Base-by-base conservation (phyloP, 2,888 invertebrate genomes). In the Stenoptilia bipunctidactyla region DNA sequence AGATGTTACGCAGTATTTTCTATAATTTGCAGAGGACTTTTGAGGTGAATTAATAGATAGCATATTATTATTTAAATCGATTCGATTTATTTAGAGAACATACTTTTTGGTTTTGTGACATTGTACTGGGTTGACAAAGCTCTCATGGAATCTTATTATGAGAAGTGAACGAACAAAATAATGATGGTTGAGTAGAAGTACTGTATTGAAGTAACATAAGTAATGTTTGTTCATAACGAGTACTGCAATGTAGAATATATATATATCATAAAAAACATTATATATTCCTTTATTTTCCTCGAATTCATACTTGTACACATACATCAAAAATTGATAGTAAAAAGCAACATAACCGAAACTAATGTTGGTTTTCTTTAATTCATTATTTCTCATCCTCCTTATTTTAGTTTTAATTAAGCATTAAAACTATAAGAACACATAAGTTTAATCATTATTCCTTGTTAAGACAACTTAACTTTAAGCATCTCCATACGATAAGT, bases 321-420 rank as follows among this genome's bases (percentile, higher is more conserved):
- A 75, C 79, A 82, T 82, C 79, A 72, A 79, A 82, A 80, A 83
- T 83, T 83, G 77, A 80, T 83, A 82, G 82, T 82, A 82, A 83
- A 80, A 80, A 76, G 72, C 79, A 80, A 82, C 82, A 76, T 82
- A 82, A 83, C 80, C 77, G 73, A 83, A 64, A 53, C 61, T 55
- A 61, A 58, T 68, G 68, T 74, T 70, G 73, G 80, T 79, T 75
- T 68, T 74, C 61, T 47, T 56, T 58, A 47, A 58, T 50, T 61
- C 62, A 55, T 55, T 53, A 42, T 56, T 45, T 50, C 56, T 48
- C 55, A 8, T 20, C 20, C 20, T 20, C 20, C 20, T 15, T 38
- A 12, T 38, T 38, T 15, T 38, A 13, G 27, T 38, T n/a, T n/a
- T n/a, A n/a, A n/a, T n/a, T n/a, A n/a, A n/a, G n/a, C n/a, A n/a